Base-by-base conservation (phyloP, 2,888 invertebrate genomes). In the Scotopteryx bipunctaria region DNA sequence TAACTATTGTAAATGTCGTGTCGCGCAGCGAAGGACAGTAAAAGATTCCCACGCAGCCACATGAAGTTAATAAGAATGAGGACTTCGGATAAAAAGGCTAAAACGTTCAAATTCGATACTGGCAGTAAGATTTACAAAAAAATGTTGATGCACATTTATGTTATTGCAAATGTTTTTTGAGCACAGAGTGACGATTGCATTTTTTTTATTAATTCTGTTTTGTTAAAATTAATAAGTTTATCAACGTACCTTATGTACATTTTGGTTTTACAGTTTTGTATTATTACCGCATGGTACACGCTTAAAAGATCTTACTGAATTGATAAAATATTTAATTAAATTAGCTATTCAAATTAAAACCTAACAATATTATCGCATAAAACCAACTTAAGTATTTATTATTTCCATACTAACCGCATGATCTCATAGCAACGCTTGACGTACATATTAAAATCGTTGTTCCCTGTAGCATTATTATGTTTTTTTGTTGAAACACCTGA, bases 31-130 rank as follows among this genome's bases (percentile, higher is more conserved):
- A 77, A 76, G 77, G 83, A 82, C 76, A 81, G 67, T 80, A 86
- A 76, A 70, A 86, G 90, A 66, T 71, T 84, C 67, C 86, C 86
- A 78, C 91, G 93, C 79, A 92, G 92, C 91, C 86, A 91, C 86
- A 89, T 91, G 92, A 86, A 92, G 92, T 84, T 93, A 81, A 92
- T 93, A 86, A 89, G 93, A 83, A 92, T 92, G 87, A 91, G 93
- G 89, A 91, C 88, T 56, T 69, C 89, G 67, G 90, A 91, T 85
- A 91, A 90, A 90, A 90, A 88, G 79, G 79, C 86, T 73, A 91
- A 91, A 86, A 83, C 89, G 52, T 91, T 91, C 85, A 83, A 81
- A 91, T 93, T 93, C 86, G 92, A 93, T 91, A 92, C 92, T 77
- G 92, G 92, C 91, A 91, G 91, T 91, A 91, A 91, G 91, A 79